Conservation (phyloP, 1,140 invertebrate genomes). For the Brachystomella parvula region DNA sequence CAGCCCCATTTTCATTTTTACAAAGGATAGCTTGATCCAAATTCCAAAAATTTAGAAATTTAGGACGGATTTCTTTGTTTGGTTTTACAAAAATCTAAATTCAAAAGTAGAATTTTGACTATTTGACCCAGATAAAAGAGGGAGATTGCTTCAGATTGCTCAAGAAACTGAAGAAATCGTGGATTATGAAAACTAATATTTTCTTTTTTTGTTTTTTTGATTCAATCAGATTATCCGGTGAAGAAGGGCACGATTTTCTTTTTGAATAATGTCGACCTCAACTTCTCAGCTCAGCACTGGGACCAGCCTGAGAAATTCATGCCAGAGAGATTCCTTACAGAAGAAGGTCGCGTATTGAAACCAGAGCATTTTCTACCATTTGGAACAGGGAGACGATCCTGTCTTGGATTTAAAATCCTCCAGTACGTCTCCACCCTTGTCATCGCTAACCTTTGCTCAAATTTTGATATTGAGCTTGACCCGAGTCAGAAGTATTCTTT, state of each 20-base stretch:
- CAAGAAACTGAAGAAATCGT: neutral
- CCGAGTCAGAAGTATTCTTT: slow-evolving; percentile 42
- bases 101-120: neutral
- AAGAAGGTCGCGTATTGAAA: slow-evolving; percentile 41
- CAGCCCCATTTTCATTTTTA: too few relatives aligned
- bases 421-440: slow-evolving; percentile 64
- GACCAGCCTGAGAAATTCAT: slow-evolving; percentile 59
- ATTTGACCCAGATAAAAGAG: neutral
- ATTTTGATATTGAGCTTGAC: slow-evolving; percentile 58
- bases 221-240: slow-evolving; percentile 55
- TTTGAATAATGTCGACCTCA: slow-evolving; percentile 78
- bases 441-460: slow-evolving; percentile 62
- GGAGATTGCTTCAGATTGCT: neutral
- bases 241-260: slow-evolving; percentile 74
- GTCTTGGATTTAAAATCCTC: slow-evolving; percentile 78
- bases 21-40: too few relatives aligned
- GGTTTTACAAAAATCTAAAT: neutral
- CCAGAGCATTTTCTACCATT: slow-evolving; percentile 71
- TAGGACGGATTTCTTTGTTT: too few relatives aligned
- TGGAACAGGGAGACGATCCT: slow-evolving; percentile 72
- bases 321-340: slow-evolving; percentile 59
- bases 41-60: too few relatives aligned
- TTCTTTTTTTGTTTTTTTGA: slow-evolving; percentile 32
- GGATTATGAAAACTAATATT: neutral
- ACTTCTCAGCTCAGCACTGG: slow-evolving; percentile 67